phyloP scores from a whole-genome alignment of 92 coral and sea anemone species.

The Epizoanthus stellaris region DNA sequence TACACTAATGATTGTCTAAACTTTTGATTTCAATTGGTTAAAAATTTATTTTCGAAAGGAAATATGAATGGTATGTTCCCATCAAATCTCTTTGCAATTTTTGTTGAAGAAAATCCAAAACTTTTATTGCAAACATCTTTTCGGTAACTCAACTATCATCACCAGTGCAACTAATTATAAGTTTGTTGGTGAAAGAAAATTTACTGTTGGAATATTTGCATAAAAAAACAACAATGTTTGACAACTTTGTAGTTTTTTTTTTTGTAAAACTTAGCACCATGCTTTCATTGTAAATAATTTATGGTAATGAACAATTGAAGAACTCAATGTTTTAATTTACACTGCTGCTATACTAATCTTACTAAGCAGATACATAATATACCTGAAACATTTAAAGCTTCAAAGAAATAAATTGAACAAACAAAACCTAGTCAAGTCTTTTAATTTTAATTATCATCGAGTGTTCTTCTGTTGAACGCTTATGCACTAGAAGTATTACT shows the following conservation, averaged over 20 bases:
- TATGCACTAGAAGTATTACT: no score
- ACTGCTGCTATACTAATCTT: no score
- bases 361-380: no score
- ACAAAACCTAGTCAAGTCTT: no score
- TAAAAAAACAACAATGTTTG: neutral
- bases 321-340: no score
- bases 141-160: neutral
- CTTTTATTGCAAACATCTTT: neutral
- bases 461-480: no score
- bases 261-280: neutral
- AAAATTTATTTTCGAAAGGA: neutral
- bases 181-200: neutral
- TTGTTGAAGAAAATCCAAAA: neutral
- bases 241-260: neutral
- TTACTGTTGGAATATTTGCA: neutral
- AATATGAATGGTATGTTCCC: neutral
- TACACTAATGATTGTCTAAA: neutral
- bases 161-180: neutral
- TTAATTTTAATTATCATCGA: no score
- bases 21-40: neutral
- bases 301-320: no score
- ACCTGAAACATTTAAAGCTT: no score
- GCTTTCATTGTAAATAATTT: no score
- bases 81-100: neutral
- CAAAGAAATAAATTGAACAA: no score